These are phyloP conservation scores for Sciurus vulgaris DNA, from an alignment of 2,797 vertebrate genomes.

Conservation along the genomic window DNA sequence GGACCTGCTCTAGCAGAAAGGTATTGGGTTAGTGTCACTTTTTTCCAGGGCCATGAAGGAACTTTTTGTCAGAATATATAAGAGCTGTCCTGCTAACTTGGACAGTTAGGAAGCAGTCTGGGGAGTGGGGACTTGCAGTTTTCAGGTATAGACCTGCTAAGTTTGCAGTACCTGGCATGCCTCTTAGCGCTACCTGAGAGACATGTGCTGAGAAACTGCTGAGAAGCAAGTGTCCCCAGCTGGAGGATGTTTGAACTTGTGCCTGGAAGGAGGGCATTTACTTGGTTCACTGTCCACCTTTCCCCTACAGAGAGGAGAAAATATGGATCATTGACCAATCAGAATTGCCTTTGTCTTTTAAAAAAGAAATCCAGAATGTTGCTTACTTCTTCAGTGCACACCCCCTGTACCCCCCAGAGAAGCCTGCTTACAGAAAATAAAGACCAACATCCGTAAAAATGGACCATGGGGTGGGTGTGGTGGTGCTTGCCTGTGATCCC, in stretches of 20 bases:
- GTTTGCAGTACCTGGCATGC: not conserved
- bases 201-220: not conserved
- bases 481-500: too few relatives aligned
- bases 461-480: too few relatives aligned
- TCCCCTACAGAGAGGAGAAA: not conserved
- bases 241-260: not conserved
- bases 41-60: not conserved
- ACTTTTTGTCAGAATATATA: not conserved
- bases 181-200: constrained; percentile 32
- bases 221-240: not conserved
- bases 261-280: not conserved
- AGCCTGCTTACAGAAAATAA: not conserved
- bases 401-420: not conserved
- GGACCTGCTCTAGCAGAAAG: not conserved
- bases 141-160: not conserved
- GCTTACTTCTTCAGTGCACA: not conserved
- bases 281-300: not conserved
- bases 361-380: constrained; percentile 21
- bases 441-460: not conserved
- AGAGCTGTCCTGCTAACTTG: not conserved
- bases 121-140: not conserved
- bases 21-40: constrained; percentile 45
- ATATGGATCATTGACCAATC: not conserved
- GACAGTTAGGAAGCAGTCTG: not conserved
- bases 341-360: not conserved